These are phyloP conservation scores for Plusia festucae DNA, from an alignment of 2,888 invertebrate genomes.

Conservation along the genomic window DNA sequence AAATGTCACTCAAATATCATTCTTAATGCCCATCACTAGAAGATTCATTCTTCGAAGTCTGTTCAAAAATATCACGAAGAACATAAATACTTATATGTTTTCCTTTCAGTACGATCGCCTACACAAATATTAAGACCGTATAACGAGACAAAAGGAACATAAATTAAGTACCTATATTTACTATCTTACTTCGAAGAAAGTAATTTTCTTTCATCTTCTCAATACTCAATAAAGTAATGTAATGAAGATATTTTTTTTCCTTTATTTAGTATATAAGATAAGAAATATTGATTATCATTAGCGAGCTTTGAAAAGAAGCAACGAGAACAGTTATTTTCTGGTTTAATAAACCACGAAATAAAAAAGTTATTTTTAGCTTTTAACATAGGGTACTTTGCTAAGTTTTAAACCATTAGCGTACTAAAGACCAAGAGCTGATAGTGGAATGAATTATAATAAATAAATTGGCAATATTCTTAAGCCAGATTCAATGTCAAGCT, in stretches of 20 bases:
- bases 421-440: not conserved
- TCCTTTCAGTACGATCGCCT: not conserved
- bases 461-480: not conserved
- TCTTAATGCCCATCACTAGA: not conserved
- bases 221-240: constrained; percentile 24
- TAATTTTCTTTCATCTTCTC: constrained; percentile 22
- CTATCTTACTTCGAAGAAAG: constrained; percentile 23
- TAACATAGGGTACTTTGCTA: not conserved
- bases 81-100: not conserved
- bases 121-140: constrained; percentile 2
- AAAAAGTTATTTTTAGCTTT: not conserved
- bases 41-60: not conserved
- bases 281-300: constrained; percentile 20
- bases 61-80: not conserved
- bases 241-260: constrained; percentile 22
- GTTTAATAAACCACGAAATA: not conserved
- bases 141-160: constrained; percentile 8
- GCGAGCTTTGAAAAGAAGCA: constrained; percentile 7
- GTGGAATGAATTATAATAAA: not conserved
- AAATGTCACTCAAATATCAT: not conserved
- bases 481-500: not conserved
- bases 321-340: not conserved
- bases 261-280: constrained; percentile 18
- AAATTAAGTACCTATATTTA: constrained; percentile 8
- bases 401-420: not conserved